Conservation (phyloP, 2,888 invertebrate genomes). For the Mythimna ferrago region DNA sequence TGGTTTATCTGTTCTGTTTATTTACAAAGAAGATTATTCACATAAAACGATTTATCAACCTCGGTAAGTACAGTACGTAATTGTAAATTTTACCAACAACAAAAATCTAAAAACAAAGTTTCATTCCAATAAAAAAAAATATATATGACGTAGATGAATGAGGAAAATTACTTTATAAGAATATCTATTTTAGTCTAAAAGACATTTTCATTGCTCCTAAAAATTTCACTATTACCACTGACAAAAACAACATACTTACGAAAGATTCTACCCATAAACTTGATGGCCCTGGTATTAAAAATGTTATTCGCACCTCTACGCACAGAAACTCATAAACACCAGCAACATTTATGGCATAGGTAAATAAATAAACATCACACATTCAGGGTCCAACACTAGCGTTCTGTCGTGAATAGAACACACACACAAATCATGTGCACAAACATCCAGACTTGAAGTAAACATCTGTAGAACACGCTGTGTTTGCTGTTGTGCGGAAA, state of each 20-base stretch:
- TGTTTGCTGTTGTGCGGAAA: slow-evolving; percentile 29
- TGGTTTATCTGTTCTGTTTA: slow-evolving; percentile 7
- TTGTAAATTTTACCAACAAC: background rate
- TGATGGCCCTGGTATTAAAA: slow-evolving; percentile 43
- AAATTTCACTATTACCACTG: background rate
- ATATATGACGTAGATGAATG: background rate
- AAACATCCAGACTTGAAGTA: slow-evolving; percentile 38
- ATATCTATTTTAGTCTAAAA: background rate
- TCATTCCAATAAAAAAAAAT: background rate
- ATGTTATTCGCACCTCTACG: slow-evolving; percentile 37
- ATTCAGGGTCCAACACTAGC: slow-evolving; percentile 38
- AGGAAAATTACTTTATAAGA: background rate
- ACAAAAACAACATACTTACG: background rate
- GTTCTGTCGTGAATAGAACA: slow-evolving; percentile 36
- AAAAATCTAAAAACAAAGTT: background rate
- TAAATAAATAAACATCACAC: slow-evolving; percentile 59
- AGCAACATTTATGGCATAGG: slow-evolving; percentile 45
- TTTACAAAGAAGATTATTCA: slow-evolving; percentile 5
- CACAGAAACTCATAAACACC: slow-evolving; percentile 41
- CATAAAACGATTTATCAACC: background rate
- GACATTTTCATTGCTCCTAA: background rate
- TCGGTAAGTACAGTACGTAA: background rate
- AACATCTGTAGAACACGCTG: slow-evolving; percentile 42
- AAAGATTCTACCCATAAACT: slow-evolving; percentile 17
- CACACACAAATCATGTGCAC: slow-evolving; percentile 51